Conservation (phyloP, 2,113 vertebrate species). For the Ahaetulla prasina region DNA sequence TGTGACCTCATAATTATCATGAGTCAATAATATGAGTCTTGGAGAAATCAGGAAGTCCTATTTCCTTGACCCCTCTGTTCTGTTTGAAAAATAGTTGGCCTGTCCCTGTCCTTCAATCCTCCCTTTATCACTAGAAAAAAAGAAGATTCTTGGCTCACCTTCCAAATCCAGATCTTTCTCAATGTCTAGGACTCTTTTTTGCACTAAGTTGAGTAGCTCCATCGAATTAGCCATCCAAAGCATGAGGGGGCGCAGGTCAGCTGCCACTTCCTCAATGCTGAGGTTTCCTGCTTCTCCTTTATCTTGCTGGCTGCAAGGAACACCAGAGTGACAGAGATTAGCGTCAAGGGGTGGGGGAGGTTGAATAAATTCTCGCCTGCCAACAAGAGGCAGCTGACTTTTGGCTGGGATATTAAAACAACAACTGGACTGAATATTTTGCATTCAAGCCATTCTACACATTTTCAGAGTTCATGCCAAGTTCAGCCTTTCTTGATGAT, state of each 20-base stretch:
- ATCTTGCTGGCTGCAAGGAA: slow-evolving; percentile 69
- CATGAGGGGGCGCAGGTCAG: slow-evolving; percentile 85
- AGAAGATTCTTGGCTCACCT: slow-evolving; percentile 65
- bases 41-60: too few species aligned
- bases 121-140: not conserved
- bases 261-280: slow-evolving; percentile 78
- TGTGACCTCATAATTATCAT: not conserved
- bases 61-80: not conserved
- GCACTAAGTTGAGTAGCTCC: slow-evolving; percentile 88
- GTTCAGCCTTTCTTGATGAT: slow-evolving; percentile 9
- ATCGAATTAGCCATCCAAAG: slow-evolving; percentile 95
- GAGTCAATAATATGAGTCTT: too few species aligned
- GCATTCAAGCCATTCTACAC: slow-evolving; percentile 18
- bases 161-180: slow-evolving; percentile 91
- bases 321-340: not conserved
- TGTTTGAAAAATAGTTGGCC: not conserved
- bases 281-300: slow-evolving; percentile 62
- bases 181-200: slow-evolving; percentile 84
- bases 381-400: not conserved
- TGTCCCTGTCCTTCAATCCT: not conserved
- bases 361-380: not conserved
- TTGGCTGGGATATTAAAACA: not conserved
- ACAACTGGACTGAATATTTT: slow-evolving; percentile 17
- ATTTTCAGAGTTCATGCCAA: slow-evolving; percentile 18
- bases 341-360: not conserved